A percentile compares a stretch with the other conserved stretches of the same genome.
Conservation (phyloP, 1,140 invertebrate species). For the Pseudobourletiella spinata region DNA sequence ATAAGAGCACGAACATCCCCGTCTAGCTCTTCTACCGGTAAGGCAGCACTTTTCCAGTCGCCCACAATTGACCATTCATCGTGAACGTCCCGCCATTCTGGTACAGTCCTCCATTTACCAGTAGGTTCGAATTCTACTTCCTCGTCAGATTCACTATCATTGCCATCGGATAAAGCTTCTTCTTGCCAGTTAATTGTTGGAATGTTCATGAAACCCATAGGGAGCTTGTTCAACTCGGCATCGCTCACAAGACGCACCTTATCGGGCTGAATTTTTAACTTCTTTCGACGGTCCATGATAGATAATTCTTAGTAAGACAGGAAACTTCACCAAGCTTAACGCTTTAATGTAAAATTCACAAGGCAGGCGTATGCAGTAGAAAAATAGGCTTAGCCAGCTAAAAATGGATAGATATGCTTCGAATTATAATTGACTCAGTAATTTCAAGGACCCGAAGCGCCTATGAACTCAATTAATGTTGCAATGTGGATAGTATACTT, state of each 20-base stretch:
- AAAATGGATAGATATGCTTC: no score
- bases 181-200: constrained; percentile 1
- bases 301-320: no score
- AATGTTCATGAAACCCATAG: neutral
- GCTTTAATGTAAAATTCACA: no score
- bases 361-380: no score
- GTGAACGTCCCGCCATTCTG: neutral
- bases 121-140: neutral
- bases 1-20: neutral
- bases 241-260: neutral
- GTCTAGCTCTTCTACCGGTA: neutral
- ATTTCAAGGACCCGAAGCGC: no score
- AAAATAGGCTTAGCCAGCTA: no score
- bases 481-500: no score
- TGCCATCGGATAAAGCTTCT: neutral
- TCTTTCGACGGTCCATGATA: neutral
- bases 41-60: neutral
- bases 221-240: neutral
- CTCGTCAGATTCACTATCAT: neutral
- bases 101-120: neutral
- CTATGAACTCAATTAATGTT: no score
- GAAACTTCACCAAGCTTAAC: no score
- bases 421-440: no score
- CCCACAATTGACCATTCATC: neutral
- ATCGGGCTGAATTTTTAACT: constrained; percentile 2